Base-by-base conservation (phyloP, 2,888 invertebrate species). In the Mythimna ferrago region DNA sequence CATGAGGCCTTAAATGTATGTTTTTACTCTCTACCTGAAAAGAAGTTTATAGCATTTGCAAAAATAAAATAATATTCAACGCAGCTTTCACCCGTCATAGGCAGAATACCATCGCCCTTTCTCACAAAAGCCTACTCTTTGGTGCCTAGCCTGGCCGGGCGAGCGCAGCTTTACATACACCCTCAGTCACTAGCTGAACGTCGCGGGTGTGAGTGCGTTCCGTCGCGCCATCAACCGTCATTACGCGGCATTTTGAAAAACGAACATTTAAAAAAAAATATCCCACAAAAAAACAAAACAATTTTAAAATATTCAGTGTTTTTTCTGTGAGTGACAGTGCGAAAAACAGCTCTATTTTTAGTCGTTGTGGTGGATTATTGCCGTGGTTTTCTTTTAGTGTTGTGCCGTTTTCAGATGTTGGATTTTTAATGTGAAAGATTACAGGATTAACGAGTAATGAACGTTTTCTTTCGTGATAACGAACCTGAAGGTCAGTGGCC, bases 151-250 rank as follows among this genome's bases (percentile, higher is more conserved):
- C 93, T 92, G 95, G 93, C 95, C 95, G 93, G 95, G 92, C 92
- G 86, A 92, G 91, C 89, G 89, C 89, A 93, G 94, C 94, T 93
- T 86, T 92, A 89, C 90, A 87, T 89, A 90, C 91, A 92, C 93
- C 94, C 95, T 94, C 95, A 95, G 95, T 95, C 90, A 90, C 89
- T 90, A 91, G 92, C 93, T 88, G 90, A 90, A 88, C 87, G 89
- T 89, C 82, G 88, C 80, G 84, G 78, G 77, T 58, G 65, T 72
- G 66, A 78, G 73, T 82, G 67, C 70, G 85, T 80, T 81, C 80
- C 75, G 72, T 73, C 71, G 80, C 65, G 69, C 66, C 60, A 71
- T 67, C 68, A 71, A 81, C 73, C 76, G 81, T 87, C 86, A 88
- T 89, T 89, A 90, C 89, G 89, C 89, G 88, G 85, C 85, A 83